phyloP scores from a whole-genome alignment of 1,140 invertebrate genomes.

The Megalopta genalis region DNA sequence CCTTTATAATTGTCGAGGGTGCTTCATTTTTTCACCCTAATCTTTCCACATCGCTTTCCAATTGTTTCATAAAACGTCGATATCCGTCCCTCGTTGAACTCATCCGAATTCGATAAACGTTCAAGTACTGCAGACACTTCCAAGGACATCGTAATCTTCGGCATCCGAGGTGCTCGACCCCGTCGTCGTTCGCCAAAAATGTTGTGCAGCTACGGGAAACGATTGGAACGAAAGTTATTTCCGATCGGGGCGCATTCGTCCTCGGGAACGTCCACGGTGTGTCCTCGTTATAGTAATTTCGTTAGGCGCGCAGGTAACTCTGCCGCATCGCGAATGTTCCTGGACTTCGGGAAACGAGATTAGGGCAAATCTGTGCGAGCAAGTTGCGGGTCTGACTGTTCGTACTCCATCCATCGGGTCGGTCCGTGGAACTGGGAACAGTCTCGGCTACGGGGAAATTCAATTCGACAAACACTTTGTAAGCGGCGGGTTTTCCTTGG shows the following conservation, averaged over 20 bases:
- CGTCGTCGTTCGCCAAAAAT: too few relatives aligned
- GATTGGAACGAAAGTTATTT: neutral
- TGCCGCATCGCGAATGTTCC: slow-evolving; percentile 9
- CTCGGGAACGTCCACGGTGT: neutral
- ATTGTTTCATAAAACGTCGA: too few relatives aligned
- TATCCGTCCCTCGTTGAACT: too few relatives aligned
- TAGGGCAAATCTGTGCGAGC: slow-evolving; percentile 30
- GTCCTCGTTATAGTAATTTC: slow-evolving; percentile 23
- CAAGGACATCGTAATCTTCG: too few relatives aligned
- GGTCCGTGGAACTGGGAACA: neutral
- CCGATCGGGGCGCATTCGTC: neutral
- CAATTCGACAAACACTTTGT: slow-evolving; percentile 11
- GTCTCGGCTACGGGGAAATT: slow-evolving; percentile 14
- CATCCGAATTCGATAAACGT: too few relatives aligned
- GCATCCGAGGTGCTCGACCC: too few relatives aligned
- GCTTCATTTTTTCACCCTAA: too few relatives aligned
- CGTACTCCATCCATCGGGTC: neutral
- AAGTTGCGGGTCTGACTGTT: neutral
- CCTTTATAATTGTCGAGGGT: too few relatives aligned
- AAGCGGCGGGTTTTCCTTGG: neutral
- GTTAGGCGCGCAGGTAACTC: slow-evolving; percentile 19
- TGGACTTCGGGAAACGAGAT: slow-evolving; percentile 42
- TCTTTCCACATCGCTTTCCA: too few relatives aligned
- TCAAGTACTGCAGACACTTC: too few relatives aligned
- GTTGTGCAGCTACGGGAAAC: too few relatives aligned